Conservation (phyloP, 2,797 vertebrate genomes). For the Crax fasciolata region DNA sequence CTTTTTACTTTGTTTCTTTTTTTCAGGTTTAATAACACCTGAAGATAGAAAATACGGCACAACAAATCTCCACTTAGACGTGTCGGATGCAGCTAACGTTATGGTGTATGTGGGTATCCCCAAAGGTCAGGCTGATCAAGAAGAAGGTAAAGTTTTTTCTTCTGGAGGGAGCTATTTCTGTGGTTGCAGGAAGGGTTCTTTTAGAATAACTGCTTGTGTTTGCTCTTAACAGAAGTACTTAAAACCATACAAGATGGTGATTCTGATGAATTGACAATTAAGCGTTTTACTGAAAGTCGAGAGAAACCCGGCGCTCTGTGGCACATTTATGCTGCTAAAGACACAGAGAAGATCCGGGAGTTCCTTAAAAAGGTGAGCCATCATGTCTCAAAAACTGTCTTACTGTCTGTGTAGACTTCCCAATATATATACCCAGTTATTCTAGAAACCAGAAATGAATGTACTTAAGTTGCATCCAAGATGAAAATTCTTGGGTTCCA, state of each 20-base stretch:
- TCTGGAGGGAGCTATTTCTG: background rate
- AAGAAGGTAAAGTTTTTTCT: constrained; percentile 78
- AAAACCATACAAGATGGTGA: constrained; percentile 86
- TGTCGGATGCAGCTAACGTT: constrained; percentile 87
- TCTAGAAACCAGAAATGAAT: background rate
- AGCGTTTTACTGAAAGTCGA: constrained; percentile 82
- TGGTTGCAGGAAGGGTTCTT: background rate
- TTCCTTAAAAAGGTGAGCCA: constrained; percentile 84
- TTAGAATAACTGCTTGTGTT: background rate
- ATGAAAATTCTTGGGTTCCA: fast-evolving
- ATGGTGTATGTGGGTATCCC: constrained; percentile 88
- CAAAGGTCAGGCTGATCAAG: constrained; percentile 83
- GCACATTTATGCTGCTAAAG: constrained; percentile 87
- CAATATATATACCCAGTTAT: background rate
- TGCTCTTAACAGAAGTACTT: constrained; percentile 80
- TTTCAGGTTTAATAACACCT: constrained; percentile 84
- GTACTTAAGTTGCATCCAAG: background rate
- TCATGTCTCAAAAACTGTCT: background rate
- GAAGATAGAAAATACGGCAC: constrained; percentile 87
- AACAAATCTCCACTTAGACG: constrained; percentile 86
- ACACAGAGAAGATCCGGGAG: constrained; percentile 86
- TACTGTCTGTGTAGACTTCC: background rate
- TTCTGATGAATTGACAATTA: constrained; percentile 85
- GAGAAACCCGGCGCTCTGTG: constrained; percentile 87
- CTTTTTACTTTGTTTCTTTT: background rate